A percentile compares a stretch with the other conserved stretches of the same genome.
phyloP scores from a whole-genome alignment of 2,888 invertebrate species.

The Diploptera punctata region DNA sequence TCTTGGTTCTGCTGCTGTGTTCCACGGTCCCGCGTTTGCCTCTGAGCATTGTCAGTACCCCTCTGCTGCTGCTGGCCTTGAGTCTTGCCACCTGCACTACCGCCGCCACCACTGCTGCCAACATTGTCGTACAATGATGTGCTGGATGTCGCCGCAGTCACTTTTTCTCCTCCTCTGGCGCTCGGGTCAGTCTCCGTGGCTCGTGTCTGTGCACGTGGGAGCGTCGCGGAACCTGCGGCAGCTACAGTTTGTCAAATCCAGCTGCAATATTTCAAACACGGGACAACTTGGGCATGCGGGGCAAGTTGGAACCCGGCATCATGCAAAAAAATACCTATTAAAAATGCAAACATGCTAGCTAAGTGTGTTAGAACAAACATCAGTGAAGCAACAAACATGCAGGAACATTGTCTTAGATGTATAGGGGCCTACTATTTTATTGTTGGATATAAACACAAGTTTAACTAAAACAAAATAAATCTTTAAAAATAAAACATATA shows the following conservation, averaged over 20 bases:
- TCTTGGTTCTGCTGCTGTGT: slow-evolving; percentile 68
- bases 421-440: too few relatives aligned
- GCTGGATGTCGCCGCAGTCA: slow-evolving; percentile 85
- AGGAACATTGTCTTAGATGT: too few relatives aligned
- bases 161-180: slow-evolving; percentile 63
- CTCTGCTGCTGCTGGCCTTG: slow-evolving; percentile 36
- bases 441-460: too few relatives aligned
- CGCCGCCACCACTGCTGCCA: slow-evolving; percentile 50
- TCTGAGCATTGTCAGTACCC: slow-evolving; percentile 32
- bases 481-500: too few relatives aligned
- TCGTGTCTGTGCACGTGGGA: slow-evolving; percentile 78
- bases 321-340: too few relatives aligned
- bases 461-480: too few relatives aligned
- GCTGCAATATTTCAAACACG: background rate
- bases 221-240: slow-evolving; percentile 76
- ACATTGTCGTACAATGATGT: slow-evolving; percentile 90
- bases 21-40: slow-evolving; percentile 55
- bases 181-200: slow-evolving; percentile 69
- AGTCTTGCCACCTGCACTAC: background rate
- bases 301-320: too few relatives aligned
- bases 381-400: too few relatives aligned
- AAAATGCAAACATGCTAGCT: too few relatives aligned
- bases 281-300: background rate
- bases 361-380: too few relatives aligned
- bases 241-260: background rate